Percentiles rank a stretch among this genome's conserved stretches.
phyloP scores from a whole-genome alignment of 2,113 vertebrate genomes.

The Syngnathus typhle region DNA sequence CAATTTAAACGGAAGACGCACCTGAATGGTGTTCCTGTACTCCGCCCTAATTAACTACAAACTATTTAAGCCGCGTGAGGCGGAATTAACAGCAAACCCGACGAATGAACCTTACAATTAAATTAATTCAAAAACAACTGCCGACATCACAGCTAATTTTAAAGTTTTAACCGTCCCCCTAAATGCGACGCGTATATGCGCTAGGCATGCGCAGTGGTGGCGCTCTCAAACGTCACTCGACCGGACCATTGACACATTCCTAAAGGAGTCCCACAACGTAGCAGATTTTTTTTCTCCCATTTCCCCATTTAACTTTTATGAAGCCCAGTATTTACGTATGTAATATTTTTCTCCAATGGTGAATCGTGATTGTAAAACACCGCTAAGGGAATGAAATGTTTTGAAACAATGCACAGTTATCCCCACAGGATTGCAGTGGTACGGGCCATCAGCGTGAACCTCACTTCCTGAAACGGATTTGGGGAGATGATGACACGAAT shows the following conservation, averaged over 20 bases:
- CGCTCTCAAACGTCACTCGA: constrained; percentile 1
- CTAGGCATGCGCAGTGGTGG: constrained; percentile 30
- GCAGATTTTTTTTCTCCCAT: neutral
- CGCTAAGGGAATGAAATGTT: accelerated
- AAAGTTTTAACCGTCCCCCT: neutral
- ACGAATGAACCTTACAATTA: neutral
- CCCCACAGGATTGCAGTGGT: constrained; percentile 32
- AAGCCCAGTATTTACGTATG: neutral
- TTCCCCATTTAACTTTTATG: accelerated
- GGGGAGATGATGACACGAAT: constrained; percentile 40
- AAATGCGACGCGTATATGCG: neutral
- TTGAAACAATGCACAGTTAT: neutral
- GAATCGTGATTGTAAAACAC: neutral
- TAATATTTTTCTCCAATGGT: neutral
- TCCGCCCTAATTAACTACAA: neutral
- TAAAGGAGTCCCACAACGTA: neutral
- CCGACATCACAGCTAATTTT: neutral
- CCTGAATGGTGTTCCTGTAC: constrained; percentile 5
- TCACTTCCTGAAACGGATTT: constrained; percentile 60
- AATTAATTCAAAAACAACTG: neutral
- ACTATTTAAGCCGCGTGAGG: neutral
- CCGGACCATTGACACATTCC: constrained; percentile 27
- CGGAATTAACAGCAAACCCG: neutral
- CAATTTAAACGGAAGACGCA: constrained; percentile 1
- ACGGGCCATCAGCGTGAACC: constrained; percentile 27